These are phyloP conservation scores for Cephalotes varians DNA, from an alignment of 2,888 invertebrate species.

Conservation along the genomic window DNA sequence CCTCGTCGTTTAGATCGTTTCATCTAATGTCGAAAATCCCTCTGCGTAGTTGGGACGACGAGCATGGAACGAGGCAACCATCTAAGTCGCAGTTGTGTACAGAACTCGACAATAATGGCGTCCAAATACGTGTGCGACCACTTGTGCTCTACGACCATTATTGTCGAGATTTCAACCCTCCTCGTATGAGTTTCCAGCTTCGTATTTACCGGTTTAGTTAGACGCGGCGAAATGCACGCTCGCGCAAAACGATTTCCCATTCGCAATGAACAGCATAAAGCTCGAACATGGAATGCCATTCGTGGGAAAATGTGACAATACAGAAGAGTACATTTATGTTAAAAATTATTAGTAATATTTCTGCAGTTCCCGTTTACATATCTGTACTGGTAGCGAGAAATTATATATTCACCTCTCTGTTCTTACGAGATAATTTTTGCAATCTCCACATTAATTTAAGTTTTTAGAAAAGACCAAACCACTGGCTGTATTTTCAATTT, in stretches of 20 bases:
- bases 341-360: background rate
- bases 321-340: background rate
- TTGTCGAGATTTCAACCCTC: conserved; percentile 46
- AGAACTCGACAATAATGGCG: conserved; percentile 51
- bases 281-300: background rate
- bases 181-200: conserved; percentile 45
- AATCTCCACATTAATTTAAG: background rate
- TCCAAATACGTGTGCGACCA: conserved; percentile 48
- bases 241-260: conserved; percentile 47
- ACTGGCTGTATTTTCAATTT: background rate
- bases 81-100: conserved; percentile 46
- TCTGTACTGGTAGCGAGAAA: too few relatives aligned
- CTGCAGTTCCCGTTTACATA: too few relatives aligned
- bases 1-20: background rate
- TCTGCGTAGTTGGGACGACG: conserved; percentile 11
- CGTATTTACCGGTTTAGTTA: conserved; percentile 46
- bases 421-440: background rate
- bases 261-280: conserved; percentile 18
- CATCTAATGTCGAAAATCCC: conserved; percentile 38
- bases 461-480: background rate
- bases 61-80: conserved; percentile 31
- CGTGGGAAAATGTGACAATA: background rate
- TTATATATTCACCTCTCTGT: background rate
- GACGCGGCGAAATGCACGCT: conserved; percentile 35
- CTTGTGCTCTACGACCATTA: conserved; percentile 40